Conservation (phyloP, 2,888 invertebrate species). For the Eudemis profundana region DNA sequence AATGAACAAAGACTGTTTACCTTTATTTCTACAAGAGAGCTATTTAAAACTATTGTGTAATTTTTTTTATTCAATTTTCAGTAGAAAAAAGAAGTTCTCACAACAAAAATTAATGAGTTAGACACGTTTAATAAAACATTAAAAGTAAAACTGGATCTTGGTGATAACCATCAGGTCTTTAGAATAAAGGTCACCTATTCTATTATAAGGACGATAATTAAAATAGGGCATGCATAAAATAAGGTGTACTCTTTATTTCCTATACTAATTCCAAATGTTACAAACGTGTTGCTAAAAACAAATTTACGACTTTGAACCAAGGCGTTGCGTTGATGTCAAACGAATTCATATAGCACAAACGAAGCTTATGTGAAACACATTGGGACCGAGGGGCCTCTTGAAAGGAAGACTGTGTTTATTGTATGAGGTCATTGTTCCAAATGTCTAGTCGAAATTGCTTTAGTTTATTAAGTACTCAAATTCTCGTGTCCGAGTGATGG, state of each 20-base stretch:
- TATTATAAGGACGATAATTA: background rate
- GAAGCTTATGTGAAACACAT: constrained; percentile 60
- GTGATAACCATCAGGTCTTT: background rate
- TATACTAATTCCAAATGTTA: background rate
- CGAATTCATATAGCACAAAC: constrained; percentile 47
- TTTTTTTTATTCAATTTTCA: constrained; percentile 2
- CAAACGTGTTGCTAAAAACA: background rate
- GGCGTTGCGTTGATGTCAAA: constrained; percentile 8
- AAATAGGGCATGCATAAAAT: background rate
- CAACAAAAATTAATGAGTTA: background rate
- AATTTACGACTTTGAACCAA: background rate
- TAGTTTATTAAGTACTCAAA: constrained; percentile 55
- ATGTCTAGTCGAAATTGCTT: constrained; percentile 67
- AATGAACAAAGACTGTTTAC: constrained; percentile 63
- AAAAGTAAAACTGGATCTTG: background rate
- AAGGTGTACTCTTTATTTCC: background rate
- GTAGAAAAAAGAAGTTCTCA: background rate
- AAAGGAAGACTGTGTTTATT: constrained; percentile 64
- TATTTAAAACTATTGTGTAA: constrained; percentile 28
- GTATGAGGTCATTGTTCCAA: constrained; percentile 78
- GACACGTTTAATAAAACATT: background rate
- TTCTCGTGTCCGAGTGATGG: constrained; percentile 22
- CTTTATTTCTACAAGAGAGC: constrained; percentile 45
- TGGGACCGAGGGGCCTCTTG: constrained; percentile 62
- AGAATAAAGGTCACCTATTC: background rate